A percentile compares a stretch with the other conserved stretches of the same genome.
These are phyloP conservation scores for Nymphalis polychloros DNA, from an alignment of 2,888 invertebrate genomes.

Conservation along the genomic window DNA sequence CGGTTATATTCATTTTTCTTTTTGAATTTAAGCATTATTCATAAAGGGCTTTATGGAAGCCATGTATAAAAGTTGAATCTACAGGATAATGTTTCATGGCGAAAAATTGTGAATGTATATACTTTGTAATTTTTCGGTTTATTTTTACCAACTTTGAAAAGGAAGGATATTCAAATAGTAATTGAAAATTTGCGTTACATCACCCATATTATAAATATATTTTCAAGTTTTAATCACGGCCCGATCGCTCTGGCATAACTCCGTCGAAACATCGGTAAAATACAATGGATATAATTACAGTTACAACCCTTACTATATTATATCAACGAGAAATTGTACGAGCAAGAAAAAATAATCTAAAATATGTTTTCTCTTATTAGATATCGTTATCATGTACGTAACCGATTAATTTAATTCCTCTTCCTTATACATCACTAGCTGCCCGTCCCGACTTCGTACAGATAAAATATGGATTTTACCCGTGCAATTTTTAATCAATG, in stretches of 20 bases:
- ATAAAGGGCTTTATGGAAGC: conserved; percentile 1
- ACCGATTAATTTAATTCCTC: neutral
- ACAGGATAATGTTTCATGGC: neutral
- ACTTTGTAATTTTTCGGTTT: too few relatives aligned
- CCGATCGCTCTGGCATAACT: neutral
- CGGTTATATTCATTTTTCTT: neutral
- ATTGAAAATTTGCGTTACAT: too few relatives aligned
- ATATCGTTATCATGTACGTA: neutral
- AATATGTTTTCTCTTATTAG: neutral
- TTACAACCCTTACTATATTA: neutral
- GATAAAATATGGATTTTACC: too few relatives aligned
- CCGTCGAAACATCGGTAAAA: neutral
- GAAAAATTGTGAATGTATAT: neutral
- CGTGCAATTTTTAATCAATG: too few relatives aligned
- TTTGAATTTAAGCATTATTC: conserved; percentile 8
- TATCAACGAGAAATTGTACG: neutral
- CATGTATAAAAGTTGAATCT: neutral
- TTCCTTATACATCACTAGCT: too few relatives aligned
- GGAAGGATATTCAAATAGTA: too few relatives aligned
- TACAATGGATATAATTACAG: neutral
- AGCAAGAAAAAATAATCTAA: neutral
- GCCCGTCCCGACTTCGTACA: too few relatives aligned
- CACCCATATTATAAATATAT: neutral
- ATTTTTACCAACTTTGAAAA: too few relatives aligned
- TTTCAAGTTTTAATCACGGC: neutral